These are phyloP conservation scores for Myrmophylax atrothorax DNA, from an alignment of 2,113 vertebrate genomes.

Conservation along the genomic window DNA sequence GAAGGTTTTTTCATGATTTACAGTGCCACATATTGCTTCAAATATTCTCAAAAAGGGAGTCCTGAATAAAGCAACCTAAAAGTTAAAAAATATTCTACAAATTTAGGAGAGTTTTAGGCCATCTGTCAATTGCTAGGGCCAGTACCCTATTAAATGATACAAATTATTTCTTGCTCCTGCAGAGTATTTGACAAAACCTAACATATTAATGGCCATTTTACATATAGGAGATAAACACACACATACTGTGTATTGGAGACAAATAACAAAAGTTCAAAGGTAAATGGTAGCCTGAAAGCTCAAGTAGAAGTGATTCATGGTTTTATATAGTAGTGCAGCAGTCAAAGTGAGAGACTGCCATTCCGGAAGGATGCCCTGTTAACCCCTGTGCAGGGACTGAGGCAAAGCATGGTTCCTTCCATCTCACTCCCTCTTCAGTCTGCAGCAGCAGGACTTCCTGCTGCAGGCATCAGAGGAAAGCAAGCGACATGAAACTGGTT, in stretches of 20 bases:
- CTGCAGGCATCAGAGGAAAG: neutral
- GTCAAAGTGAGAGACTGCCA: neutral
- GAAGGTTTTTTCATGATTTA: neutral
- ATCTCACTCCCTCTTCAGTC: neutral
- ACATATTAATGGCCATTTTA: neutral
- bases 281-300: neutral
- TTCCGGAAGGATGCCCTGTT: neutral
- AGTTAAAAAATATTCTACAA: neutral
- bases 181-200: neutral
- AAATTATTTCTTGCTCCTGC: neutral
- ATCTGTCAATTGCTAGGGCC: neutral
- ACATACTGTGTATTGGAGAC: neutral
- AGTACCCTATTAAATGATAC: neutral
- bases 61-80: neutral
- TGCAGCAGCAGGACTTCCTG: neutral
- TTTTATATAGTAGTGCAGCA: neutral
- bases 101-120: neutral
- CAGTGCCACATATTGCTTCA: neutral
- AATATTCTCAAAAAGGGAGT: neutral
- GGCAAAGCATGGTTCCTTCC: neutral
- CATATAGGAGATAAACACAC: neutral
- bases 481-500: neutral
- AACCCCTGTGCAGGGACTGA: fast-evolving
- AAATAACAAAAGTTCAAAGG: neutral
- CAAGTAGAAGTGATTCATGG: neutral